These are phyloP conservation scores for Cydia strobilella DNA, from an alignment of 1,140 invertebrate genomes.

Conservation along the genomic window DNA sequence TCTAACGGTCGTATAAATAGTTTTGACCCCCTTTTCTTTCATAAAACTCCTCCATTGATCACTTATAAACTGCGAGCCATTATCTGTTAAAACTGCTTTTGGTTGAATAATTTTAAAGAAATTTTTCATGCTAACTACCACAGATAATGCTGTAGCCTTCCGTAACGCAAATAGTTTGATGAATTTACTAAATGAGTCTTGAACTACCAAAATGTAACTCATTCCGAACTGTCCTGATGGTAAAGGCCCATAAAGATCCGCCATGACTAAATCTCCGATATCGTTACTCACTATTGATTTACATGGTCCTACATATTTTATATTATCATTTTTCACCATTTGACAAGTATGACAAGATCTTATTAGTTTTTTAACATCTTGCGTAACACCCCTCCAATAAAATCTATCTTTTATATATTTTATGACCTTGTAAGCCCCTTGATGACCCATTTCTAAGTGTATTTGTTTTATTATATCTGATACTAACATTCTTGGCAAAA, in stretches of 20 bases:
- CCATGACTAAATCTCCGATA: background rate
- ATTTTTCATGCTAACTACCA: background rate
- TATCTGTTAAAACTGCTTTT: constrained; percentile 41
- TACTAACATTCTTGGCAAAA: background rate
- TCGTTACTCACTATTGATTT: background rate
- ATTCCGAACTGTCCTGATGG: background rate
- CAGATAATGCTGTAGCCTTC: background rate
- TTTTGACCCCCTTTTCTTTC: constrained; percentile 36
- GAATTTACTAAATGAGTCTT: background rate
- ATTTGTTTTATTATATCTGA: background rate
- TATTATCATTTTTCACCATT: background rate
- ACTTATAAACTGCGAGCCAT: constrained; percentile 43
- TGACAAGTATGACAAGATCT: constrained; percentile 1
- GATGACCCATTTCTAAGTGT: background rate
- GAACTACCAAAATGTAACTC: background rate
- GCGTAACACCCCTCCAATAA: background rate
- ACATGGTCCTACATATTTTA: constrained; percentile 9
- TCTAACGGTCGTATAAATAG: constrained; percentile 46
- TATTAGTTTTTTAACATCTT: background rate
- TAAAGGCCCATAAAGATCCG: constrained; percentile 7
- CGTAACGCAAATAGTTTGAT: constrained; percentile 2
- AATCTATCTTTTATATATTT: background rate
- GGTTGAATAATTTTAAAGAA: background rate
- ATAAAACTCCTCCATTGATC: constrained; percentile 33
- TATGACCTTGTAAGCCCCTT: background rate